These are phyloP conservation scores for Portunus trituberculatus DNA, from an alignment of 1,140 invertebrate genomes.

Conservation along the genomic window DNA sequence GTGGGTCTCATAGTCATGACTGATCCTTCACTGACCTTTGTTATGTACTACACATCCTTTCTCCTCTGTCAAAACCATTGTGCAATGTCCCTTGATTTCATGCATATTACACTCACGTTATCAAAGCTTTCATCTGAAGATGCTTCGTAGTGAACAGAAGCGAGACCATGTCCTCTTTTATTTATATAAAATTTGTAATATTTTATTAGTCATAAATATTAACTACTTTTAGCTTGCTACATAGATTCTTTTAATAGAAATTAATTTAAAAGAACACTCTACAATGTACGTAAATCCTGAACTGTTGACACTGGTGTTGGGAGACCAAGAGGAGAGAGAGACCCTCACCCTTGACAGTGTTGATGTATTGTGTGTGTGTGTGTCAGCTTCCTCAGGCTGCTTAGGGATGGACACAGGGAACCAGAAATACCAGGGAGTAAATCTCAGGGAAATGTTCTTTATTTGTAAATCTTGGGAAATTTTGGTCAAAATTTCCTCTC, in stretches of 20 bases:
- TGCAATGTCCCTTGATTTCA: conserved; percentile 49
- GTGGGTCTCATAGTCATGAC: conserved; percentile 52
- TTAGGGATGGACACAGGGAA: too few species aligned
- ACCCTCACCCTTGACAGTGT: not conserved
- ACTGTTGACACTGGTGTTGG: not conserved
- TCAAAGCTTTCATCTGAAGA: not conserved
- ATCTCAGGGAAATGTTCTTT: too few species aligned
- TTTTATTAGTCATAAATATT: not conserved
- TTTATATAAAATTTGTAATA: not conserved
- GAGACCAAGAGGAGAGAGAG: not conserved
- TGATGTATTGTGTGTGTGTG: not conserved
- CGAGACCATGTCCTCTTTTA: not conserved
- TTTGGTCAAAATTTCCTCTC: too few species aligned
- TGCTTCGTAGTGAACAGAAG: conserved; percentile 39
- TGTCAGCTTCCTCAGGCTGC: too few species aligned
- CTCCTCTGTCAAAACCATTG: conserved; percentile 33
- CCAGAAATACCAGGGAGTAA: too few species aligned
- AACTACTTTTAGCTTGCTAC: conserved; percentile 21
- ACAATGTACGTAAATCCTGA: not conserved
- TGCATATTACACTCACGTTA: not conserved
- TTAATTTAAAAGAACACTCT: not conserved
- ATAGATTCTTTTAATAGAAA: not conserved
- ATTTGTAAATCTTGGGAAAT: too few species aligned
- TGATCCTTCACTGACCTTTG: conserved; percentile 28
- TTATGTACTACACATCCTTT: conserved; percentile 27